Conservation (phyloP, 2,113 vertebrate genomes). For the Brevimyrus niger region DNA sequence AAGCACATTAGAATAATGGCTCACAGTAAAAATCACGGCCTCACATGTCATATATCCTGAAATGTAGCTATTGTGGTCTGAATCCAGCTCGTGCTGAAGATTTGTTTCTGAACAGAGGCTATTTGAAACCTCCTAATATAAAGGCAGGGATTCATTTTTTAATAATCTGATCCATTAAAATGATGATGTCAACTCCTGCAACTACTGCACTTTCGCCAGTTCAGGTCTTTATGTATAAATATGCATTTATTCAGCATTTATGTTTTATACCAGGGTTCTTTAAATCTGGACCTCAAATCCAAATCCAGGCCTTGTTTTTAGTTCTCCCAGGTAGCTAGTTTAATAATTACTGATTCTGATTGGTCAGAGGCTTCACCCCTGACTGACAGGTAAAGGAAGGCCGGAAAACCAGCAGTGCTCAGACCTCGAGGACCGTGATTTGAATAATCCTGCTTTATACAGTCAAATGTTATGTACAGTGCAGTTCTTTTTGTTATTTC, state of each 20-base stretch:
- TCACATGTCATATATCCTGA: not conserved
- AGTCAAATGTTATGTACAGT: not conserved
- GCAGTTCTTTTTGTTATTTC: not conserved
- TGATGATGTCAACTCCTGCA: not conserved
- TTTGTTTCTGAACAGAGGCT: not conserved
- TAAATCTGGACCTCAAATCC: no score
- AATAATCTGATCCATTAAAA: not conserved
- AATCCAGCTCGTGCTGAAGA: not conserved
- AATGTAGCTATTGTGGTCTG: not conserved
- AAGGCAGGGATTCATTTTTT: not conserved
- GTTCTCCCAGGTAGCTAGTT: no score
- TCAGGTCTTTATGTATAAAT: not conserved
- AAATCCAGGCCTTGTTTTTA: no score
- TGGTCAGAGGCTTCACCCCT: no score
- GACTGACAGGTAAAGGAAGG: no score
- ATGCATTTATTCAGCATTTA: not conserved
- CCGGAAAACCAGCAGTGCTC: no score
- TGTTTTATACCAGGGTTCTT: not conserved
- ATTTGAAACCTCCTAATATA: not conserved
- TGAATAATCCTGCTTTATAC: no score
- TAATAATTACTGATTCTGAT: no score
- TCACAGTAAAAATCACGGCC: not conserved
- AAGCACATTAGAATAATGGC: not conserved
- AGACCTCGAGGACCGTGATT: no score
- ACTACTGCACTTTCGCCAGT: not conserved